phyloP scores from a whole-genome alignment of 92 coral and sea anemone genomes.

The Actinernus sp. region DNA sequence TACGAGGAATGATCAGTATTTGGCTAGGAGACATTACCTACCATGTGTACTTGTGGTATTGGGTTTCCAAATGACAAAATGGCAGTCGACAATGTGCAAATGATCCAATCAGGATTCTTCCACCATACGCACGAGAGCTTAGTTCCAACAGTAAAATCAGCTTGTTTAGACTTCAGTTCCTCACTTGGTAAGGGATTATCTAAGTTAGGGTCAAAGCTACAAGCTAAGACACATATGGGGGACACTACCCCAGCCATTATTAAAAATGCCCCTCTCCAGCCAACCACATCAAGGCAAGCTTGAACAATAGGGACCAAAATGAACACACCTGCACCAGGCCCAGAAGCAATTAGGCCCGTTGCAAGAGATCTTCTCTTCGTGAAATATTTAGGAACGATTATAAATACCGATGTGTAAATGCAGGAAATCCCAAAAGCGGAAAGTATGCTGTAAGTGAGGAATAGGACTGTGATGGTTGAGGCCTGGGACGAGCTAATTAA shows the following conservation, averaged over 20 bases:
- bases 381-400: slow-evolving; percentile 53
- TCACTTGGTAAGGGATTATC: not conserved
- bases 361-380: slow-evolving; percentile 28
- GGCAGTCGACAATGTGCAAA: slow-evolving; percentile 9
- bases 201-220: slow-evolving; percentile 25
- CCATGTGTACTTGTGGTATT: slow-evolving; percentile 50
- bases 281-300: slow-evolving; percentile 13
- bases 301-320: slow-evolving; percentile 50
- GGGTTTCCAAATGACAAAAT: slow-evolving; percentile 19
- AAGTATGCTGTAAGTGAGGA: slow-evolving; percentile 34
- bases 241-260: slow-evolving; percentile 20
- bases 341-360: slow-evolving; percentile 40
- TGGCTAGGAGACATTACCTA: too few species aligned
- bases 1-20: too few species aligned
- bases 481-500: slow-evolving; percentile 29
- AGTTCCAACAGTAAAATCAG: not conserved
- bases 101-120: slow-evolving; percentile 23
- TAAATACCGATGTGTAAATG: slow-evolving; percentile 33
- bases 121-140: not conserved
- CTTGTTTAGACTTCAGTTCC: not conserved
- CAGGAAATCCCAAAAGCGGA: slow-evolving; percentile 53
- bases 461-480: slow-evolving; percentile 32
- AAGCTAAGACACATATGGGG: slow-evolving; percentile 6
- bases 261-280: slow-evolving; percentile 49
- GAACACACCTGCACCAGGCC: slow-evolving; percentile 57